Evolutionary conservation across 2,797 vertebrate species (phyloP), one percentile per base, ranked within the genome.

Genomic region (Pangasius larnaudii): DNA sequence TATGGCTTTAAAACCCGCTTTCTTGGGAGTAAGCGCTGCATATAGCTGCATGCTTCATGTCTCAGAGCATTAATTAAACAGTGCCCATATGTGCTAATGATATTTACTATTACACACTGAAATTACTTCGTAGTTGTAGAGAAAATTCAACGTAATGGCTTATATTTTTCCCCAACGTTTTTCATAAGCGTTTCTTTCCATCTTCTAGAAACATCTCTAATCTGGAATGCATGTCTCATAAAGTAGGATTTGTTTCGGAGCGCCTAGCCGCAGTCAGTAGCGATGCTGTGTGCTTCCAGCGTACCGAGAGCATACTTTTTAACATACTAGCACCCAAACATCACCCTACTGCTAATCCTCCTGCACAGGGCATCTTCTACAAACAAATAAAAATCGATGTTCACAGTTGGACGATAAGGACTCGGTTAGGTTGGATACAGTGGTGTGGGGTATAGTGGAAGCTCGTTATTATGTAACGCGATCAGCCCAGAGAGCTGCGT

Each of bases 391-490:
- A 77, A 85, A 82, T 63, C n/a, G 30, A 80, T 71, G 61, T 51
- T 33, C n/a, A 3, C 33, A 85, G 22, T 65, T 85, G 8, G 22
- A 42, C 49, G 71, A 9, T 86, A 86, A 75, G 79, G 67, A 65
- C 81, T 72, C 49, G 59, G 87, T 85, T 74, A 10, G 84, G 65
- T 85, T 77, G 86, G 87, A 27, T 56, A 22, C 87, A 46, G 69
- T 88, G 63, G 61, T 82, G 19, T n/a, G 39, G 74, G 88, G 63
- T 90, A 46, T 86, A 87, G 88, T 88, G 91, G 69, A 91, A 85
- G 85, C 88, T 93, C 22, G 79, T 89, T 91, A 94, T 98, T 98
- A 98, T 97, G 97, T 97, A 99, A 98, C 95, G 89, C 91, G 92
- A 94, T 94, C 87, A 91, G 89, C 75, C 85, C 93, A 89, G 89